phyloP scores from a whole-genome alignment of 2,797 vertebrate species.

The Sebastes itinus region DNA sequence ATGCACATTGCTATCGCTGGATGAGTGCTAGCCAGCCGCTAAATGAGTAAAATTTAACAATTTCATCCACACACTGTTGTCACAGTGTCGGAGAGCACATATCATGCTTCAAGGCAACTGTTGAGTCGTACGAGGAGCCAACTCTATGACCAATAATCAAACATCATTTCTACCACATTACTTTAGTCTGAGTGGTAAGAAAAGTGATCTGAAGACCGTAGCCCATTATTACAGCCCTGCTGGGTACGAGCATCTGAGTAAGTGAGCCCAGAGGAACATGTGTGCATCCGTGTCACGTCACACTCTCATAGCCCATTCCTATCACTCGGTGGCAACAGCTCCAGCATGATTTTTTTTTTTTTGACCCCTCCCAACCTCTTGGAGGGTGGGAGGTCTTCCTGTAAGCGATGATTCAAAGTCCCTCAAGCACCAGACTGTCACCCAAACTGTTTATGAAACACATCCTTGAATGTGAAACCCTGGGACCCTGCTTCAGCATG shows the following conservation, averaged over 20 bases:
- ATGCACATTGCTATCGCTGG: too few relatives aligned
- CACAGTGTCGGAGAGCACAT: neutral
- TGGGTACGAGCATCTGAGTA: neutral
- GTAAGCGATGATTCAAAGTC: conserved; percentile 63
- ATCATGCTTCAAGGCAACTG: too few relatives aligned
- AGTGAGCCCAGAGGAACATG: neutral
- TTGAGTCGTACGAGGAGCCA: neutral
- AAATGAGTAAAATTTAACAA: too few relatives aligned
- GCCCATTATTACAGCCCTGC: neutral
- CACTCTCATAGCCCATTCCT: conserved; percentile 10
- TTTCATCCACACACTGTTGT: neutral
- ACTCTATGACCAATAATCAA: neutral
- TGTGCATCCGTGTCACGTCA: conserved; percentile 5
- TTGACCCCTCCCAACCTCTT: conserved; percentile 4
- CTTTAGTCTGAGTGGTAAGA: neutral
- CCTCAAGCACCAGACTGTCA: conserved; percentile 50
- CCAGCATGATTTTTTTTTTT: neutral
- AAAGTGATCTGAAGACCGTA: neutral
- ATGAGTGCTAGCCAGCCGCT: too few relatives aligned
- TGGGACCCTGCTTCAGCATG: conserved; percentile 19
- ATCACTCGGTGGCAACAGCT: conserved; percentile 23
- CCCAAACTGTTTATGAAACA: conserved; percentile 56
- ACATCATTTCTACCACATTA: neutral
- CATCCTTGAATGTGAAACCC: conserved; percentile 39
- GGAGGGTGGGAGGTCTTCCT: conserved; percentile 58